phyloP scores from a whole-genome alignment of 2,888 invertebrate species.

The Hermaeophaga mercurialis region DNA sequence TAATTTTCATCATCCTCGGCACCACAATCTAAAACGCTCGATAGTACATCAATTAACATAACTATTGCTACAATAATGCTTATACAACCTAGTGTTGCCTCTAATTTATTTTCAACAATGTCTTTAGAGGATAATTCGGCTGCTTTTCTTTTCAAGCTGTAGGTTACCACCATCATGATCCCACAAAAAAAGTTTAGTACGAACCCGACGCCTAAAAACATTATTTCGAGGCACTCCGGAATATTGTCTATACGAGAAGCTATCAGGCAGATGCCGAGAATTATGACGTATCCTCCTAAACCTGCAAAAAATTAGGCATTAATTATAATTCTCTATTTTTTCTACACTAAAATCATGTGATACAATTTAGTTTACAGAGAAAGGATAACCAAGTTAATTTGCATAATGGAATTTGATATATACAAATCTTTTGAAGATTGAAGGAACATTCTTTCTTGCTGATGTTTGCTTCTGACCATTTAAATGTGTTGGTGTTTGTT shows the following conservation, averaged over 20 bases:
- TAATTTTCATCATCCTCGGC: not conserved
- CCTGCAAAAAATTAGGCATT: not conserved
- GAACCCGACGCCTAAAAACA: not conserved
- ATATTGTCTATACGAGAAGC: not conserved
- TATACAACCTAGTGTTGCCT: not conserved
- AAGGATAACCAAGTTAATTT: too few relatives aligned
- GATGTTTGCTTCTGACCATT: too few relatives aligned
- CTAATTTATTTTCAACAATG: not conserved
- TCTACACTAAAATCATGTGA: too few relatives aligned
- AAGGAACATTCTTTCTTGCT: too few relatives aligned
- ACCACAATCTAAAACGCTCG: not conserved
- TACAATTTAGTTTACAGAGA: too few relatives aligned
- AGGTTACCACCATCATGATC: not conserved
- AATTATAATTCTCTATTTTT: too few relatives aligned
- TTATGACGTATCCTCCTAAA: not conserved
- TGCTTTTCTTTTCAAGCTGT: not conserved
- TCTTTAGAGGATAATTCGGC: not conserved
- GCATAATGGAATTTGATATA: too few relatives aligned
- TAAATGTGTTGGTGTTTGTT: too few relatives aligned
- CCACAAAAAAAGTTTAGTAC: not conserved
- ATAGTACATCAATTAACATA: not conserved
- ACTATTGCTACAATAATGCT: not conserved
- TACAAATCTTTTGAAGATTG: too few relatives aligned
- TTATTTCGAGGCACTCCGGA: not conserved
- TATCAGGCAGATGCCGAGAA: not conserved